These are phyloP conservation scores for Cavia porcellus DNA, from an alignment of 2,113 vertebrate species.

Conservation along the genomic window DNA sequence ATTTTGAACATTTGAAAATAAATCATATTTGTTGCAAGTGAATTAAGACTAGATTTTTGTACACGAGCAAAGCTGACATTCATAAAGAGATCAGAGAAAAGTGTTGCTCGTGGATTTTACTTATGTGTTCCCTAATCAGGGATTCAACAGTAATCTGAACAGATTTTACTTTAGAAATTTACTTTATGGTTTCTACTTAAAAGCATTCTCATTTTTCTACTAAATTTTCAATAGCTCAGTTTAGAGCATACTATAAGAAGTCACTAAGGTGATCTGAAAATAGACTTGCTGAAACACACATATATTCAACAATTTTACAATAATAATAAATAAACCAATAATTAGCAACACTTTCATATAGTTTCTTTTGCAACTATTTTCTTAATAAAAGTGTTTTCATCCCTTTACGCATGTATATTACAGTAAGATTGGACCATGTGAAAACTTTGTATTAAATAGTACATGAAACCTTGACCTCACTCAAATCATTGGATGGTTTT, in stretches of 20 bases:
- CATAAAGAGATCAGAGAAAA: background rate
- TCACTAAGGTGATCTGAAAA: background rate
- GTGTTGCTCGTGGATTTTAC: constrained; percentile 5
- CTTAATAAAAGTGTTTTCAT: background rate
- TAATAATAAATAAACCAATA: background rate
- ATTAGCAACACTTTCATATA: background rate
- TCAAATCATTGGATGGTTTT: background rate
- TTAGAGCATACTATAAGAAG: background rate
- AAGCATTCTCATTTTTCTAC: background rate
- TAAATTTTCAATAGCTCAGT: constrained; percentile 1
- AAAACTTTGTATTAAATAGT: background rate
- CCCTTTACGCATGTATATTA: background rate
- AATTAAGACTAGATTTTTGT: background rate
- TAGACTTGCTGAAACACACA: background rate
- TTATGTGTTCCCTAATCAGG: background rate
- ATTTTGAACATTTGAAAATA: constrained; percentile 51
- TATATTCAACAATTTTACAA: background rate
- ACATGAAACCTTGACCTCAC: background rate
- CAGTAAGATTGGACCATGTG: background rate
- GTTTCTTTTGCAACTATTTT: background rate
- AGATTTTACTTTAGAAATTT: constrained; percentile 37
- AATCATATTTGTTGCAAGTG: background rate
- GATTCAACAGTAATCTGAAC: constrained; percentile 19
- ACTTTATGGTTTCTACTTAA: background rate
- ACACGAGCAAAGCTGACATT: background rate